A percentile compares a stretch with the other conserved stretches of the same genome.
phyloP scores from a whole-genome alignment of 2,797 vertebrate genomes.

The Ataeniobius toweri region DNA sequence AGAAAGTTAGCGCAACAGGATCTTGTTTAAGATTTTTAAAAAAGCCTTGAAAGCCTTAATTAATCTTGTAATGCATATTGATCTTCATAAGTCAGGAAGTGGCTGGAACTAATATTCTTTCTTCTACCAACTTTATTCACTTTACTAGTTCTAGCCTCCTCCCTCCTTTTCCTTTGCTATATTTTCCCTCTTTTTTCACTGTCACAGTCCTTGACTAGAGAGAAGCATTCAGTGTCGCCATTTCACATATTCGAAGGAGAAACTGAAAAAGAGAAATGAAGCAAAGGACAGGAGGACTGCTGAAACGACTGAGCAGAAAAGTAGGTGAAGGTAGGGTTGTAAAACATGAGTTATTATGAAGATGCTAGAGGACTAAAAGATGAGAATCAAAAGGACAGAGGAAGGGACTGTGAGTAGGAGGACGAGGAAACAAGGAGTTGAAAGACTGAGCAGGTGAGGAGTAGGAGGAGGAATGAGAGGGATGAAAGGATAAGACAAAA shows the following conservation, averaged over 20 bases:
- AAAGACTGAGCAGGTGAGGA: conserved; percentile 10
- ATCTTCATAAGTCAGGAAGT: no score
- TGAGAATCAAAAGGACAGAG: conserved; percentile 12
- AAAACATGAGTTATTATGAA: background rate
- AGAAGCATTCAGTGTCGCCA: background rate
- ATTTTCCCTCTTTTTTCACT: no score
- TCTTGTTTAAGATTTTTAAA: no score
- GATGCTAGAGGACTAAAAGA: conserved; percentile 7
- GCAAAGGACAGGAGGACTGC: background rate
- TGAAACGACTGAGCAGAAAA: conserved; percentile 11
- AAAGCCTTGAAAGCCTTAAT: no score
- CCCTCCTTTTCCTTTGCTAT: background rate
- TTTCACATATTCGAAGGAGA: background rate
- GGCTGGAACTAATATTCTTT: background rate
- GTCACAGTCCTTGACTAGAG: background rate
- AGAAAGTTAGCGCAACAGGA: no score
- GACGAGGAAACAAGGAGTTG: conserved; percentile 11
- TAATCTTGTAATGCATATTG: no score
- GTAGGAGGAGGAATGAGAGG: conserved; percentile 5
- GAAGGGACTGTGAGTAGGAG: conserved; percentile 9
- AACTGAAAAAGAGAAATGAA: background rate
- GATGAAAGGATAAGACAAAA: conserved; percentile 21
- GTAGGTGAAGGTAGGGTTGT: background rate
- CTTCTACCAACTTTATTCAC: no score
- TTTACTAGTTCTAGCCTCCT: background rate